Evolutionary conservation across 2,797 vertebrate species (phyloP).

Genomic region (Spatula versicolor): DNA sequence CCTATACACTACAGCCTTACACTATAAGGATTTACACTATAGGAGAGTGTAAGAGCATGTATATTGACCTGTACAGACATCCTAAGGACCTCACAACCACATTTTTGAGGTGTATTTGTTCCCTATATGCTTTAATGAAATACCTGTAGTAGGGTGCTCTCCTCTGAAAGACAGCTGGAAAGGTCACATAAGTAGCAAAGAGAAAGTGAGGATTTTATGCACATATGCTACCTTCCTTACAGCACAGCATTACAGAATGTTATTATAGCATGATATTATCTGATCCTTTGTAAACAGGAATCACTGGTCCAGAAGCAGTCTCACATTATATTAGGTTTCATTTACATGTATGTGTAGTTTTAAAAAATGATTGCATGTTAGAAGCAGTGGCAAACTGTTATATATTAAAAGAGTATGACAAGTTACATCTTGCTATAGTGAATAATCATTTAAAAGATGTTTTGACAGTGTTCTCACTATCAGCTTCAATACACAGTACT

Average conservation of each 20-base stretch:
- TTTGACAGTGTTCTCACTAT: background rate
- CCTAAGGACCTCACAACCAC: background rate
- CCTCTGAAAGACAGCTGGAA: background rate
- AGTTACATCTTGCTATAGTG: background rate
- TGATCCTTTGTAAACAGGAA: background rate
- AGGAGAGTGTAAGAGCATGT: background rate
- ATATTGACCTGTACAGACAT: background rate
- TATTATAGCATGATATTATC: background rate
- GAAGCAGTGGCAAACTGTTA: background rate
- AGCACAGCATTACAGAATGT: background rate
- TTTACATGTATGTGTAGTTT: background rate
- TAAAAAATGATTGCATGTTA: background rate
- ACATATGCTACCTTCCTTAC: background rate
- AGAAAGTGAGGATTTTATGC: background rate
- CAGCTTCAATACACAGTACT: background rate
- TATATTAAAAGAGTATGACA: background rate
- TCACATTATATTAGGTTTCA: rapidly evolving
- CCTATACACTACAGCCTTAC: background rate
- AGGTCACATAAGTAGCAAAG: background rate
- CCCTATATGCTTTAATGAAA: background rate
- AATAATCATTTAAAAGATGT: background rate
- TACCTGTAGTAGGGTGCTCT: background rate
- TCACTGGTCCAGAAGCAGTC: background rate
- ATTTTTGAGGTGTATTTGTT: background rate
- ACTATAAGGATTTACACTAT: background rate